Evolutionary conservation across 1,140 invertebrate genomes (phyloP), one percentile per base, ranked within the genome.

Genomic region (Drosophila kepulauana): DNA sequence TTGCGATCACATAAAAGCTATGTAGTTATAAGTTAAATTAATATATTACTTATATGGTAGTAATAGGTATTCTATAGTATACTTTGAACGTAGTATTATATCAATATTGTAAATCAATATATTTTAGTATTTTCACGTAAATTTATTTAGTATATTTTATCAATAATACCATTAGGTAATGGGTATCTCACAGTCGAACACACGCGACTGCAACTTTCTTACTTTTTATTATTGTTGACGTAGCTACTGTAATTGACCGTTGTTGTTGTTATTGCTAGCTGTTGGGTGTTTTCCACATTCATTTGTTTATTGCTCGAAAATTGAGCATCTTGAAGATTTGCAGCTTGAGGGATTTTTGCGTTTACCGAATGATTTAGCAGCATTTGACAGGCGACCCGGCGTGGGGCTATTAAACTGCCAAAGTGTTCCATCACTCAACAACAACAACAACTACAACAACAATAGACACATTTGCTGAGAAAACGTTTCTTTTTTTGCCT

Each of bases 381-480:
- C 81, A 68, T 69, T 82, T 82, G 71, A 78, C 75, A 82, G 48
- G 66, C 71, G 48, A 59, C 33, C 35, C 48, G 61, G 49, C 54
- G 11, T 33, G 63, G 68, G 71, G 68, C 82, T 87, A 86, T 87
- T 86, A 86, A 86, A 79, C 73, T 87, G 84, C 78, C 82, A 77
- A 84, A 82, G 72, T 82, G 59, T 48, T 54, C 76, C 79, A 86
- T 84, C 84, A 80, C 69, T 88, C 82, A 87, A 65, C 72, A 63
- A 3, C 8, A 33, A 15, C 65, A 73, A 64, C 70, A 84, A 78
- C 62, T 78, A 52, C 74, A 70, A 68, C 41, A 51, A 56, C 59
- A 59, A 54, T 38, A 25, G 20, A 25, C 20, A 25, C 20, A 25
- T 25, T 25, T 25, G 20, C 20, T 25, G 30, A 33, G 30, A 33